These are phyloP conservation scores for Chionis minor DNA, from an alignment of 2,113 vertebrate genomes.

Conservation along the genomic window DNA sequence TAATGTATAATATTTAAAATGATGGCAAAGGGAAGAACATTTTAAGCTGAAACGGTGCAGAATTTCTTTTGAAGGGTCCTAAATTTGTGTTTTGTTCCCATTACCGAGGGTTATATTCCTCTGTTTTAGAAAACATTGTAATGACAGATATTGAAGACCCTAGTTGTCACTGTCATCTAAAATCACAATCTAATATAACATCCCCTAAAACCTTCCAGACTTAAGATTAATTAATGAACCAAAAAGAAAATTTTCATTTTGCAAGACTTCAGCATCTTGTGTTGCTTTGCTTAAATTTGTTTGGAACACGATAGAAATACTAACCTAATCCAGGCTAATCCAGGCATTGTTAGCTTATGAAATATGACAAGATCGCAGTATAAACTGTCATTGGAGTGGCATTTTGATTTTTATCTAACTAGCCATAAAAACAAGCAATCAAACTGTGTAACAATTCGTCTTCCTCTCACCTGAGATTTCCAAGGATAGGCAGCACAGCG, in stretches of 20 bases:
- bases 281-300: background rate
- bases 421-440: slow-evolving; percentile 4
- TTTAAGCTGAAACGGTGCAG: background rate
- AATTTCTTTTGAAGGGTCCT: background rate
- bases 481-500: background rate
- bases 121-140: background rate
- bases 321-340: background rate
- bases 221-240: background rate
- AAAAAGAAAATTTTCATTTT: background rate
- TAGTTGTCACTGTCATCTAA: slow-evolving; percentile 26
- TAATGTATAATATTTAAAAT: background rate
- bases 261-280: background rate
- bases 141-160: slow-evolving; percentile 36
- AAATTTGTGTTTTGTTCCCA: background rate
- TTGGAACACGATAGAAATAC: background rate
- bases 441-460: background rate
- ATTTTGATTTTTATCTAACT: background rate
- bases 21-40: background rate
- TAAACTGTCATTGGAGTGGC: background rate
- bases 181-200: slow-evolving; percentile 8
- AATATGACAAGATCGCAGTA: background rate
- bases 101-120: slow-evolving; percentile 16
- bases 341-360: background rate
- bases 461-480: background rate
- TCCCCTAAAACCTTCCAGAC: background rate